Evolutionary conservation across 2,888 invertebrate genomes (phyloP).

Genomic region (Drosophila yooni): DNA sequence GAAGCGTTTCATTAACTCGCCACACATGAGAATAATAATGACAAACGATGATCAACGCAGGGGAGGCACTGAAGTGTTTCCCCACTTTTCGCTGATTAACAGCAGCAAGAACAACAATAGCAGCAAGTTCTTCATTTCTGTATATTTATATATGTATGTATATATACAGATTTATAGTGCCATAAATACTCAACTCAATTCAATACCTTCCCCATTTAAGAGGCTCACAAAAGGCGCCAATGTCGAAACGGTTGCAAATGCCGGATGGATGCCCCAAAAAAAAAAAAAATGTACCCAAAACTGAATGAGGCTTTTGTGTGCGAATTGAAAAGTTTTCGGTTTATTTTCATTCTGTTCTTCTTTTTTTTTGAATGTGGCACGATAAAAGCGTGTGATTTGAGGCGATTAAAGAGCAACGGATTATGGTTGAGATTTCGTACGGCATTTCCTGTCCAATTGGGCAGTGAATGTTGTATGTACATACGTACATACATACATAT

Average conservation of each 20-base stretch:
- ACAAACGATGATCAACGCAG: conserved; percentile 32
- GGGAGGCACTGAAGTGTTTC: conserved; percentile 11
- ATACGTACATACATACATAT: not conserved
- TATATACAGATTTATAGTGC: not conserved
- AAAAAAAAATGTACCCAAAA: conserved; percentile 35
- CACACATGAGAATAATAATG: conserved; percentile 15
- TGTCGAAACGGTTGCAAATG: conserved; percentile 57
- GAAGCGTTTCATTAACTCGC: conserved; percentile 24
- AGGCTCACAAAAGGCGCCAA: conserved; percentile 61
- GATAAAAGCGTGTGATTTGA: conserved; percentile 59
- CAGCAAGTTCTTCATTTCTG: conserved; percentile 35
- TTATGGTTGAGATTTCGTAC: conserved; percentile 56
- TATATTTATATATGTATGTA: not conserved
- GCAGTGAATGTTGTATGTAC: conserved; percentile 15
- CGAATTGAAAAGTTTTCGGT: conserved; percentile 65
- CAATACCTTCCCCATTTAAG: conserved; percentile 60
- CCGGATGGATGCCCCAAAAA: conserved; percentile 65
- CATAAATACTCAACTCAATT: conserved; percentile 9
- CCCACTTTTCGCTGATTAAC: conserved; percentile 33
- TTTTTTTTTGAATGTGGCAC: conserved; percentile 63
- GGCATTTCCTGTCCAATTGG: conserved; percentile 69
- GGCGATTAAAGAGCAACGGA: conserved; percentile 71
- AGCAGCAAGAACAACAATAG: conserved; percentile 36
- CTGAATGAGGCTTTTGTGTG: conserved; percentile 67
- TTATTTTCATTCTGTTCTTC: conserved; percentile 14